Evolutionary conservation across 2,888 invertebrate genomes (phyloP), one percentile per base, ranked within the genome.

Genomic region (Tupiocoris notatus): DNA sequence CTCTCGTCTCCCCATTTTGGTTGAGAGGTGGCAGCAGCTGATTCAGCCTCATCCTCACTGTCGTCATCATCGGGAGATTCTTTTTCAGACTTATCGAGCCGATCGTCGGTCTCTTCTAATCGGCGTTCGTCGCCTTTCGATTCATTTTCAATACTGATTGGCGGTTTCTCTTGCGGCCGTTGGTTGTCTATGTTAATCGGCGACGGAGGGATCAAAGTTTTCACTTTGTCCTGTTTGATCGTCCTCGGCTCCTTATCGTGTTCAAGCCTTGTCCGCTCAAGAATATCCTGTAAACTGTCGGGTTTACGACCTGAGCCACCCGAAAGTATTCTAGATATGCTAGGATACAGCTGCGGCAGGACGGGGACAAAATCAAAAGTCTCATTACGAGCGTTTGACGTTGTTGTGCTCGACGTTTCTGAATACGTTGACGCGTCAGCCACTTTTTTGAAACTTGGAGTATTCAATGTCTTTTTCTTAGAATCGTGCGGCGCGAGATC

Each of bases 241-340:
- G 81, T 81, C 22, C 80, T 90, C 90, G 0, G 90, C 89, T 78
- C 90, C 82, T 77, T 83, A 81, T 66, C 85, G 82, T 22, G 81
- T 79, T 80, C 84, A 82, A 71, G 81, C 73, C 84, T 74, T 0
- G 85, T 84, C 58, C 85, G 87, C 22, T 92, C 84, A 0, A 93
- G 84, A 61, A 93, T 91, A 79, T 92, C 92, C 0, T 93, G 91
- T 73, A 93, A 90, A 81, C 92, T 92, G 80, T 92, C 92, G 66
- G 80, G 81, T 81, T 92, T 92, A 25, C 92, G 86, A 0, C 94
- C 94, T 83, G 93, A 94, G 68, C 93, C 92, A 0, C 94, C 94
- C 67, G 92, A 92, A 22, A 95, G 85, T 81, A 95, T 94, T 75
- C 95, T 87, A 1, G 93, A 91, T 80, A 95, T 94, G 79, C 92